A percentile compares a stretch with the other conserved stretches of the same genome.
Evolutionary conservation across 2,888 invertebrate genomes (phyloP).

Genomic region (Microctonus hyperodae): DNA sequence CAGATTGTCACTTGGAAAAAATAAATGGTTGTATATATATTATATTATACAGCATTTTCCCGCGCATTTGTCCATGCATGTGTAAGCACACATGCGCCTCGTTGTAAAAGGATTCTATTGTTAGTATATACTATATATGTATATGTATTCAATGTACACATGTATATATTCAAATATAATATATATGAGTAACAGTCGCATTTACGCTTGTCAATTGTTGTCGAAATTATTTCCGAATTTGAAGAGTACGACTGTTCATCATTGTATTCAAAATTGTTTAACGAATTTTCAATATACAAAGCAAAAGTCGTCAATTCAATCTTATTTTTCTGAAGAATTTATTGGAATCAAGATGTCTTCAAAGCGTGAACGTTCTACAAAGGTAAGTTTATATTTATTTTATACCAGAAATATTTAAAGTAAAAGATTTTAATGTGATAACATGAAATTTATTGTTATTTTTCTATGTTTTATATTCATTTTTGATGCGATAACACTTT

Average conservation of each 20-base stretch:
- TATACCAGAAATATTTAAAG: not conserved
- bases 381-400: constrained; percentile 44
- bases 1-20: no score
- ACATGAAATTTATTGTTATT: not conserved
- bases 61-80: not conserved
- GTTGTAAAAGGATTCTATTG: no score
- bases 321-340: not conserved
- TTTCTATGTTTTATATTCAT: not conserved
- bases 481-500: not conserved
- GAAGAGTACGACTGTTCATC: not conserved
- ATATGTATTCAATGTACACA: no score
- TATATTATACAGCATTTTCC: not conserved
- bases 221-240: not conserved
- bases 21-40: no score
- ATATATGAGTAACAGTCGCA: not conserved
- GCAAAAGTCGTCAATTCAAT: not conserved
- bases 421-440: not conserved
- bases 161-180: not conserved
- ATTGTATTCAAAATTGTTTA: not conserved
- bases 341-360: constrained; percentile 45
- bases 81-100: no score
- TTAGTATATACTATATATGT: no score
- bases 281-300: not conserved
- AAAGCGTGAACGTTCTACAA: constrained; percentile 46
- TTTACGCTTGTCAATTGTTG: no score